These are phyloP conservation scores for Polyommatus iphigenia DNA, from an alignment of 2,888 invertebrate genomes.

Conservation along the genomic window DNA sequence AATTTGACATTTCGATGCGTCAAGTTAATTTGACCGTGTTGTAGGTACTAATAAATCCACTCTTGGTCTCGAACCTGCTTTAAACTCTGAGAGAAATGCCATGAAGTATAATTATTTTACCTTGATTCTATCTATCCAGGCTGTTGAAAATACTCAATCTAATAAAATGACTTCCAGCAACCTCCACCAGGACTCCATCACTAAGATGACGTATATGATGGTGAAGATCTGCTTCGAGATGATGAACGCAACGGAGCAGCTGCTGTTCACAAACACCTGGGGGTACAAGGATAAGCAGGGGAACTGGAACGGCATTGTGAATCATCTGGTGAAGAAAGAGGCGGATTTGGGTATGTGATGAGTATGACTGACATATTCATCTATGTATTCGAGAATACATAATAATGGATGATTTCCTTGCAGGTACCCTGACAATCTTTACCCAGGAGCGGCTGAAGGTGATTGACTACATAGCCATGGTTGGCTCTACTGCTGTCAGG, in stretches of 20 bases:
- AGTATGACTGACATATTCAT: background rate
- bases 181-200: conserved; percentile 68
- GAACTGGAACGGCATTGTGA: conserved; percentile 66
- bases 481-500: conserved; percentile 73
- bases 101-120: no score
- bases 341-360: conserved; percentile 63
- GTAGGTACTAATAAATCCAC: no score
- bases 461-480: conserved; percentile 79
- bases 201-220: conserved; percentile 68
- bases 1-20: no score
- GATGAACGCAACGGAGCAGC: conserved; percentile 63
- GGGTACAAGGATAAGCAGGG: conserved; percentile 69
- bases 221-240: conserved; percentile 69
- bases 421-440: conserved; percentile 68
- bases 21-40: no score
- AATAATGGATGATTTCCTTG: no score
- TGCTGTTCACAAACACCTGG: conserved; percentile 67
- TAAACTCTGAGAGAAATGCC: no score
- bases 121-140: no score
- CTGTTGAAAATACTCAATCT: background rate
- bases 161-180: conserved; percentile 46
- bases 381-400: background rate
- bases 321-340: conserved; percentile 61
- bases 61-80: no score
- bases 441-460: conserved; percentile 65